These are phyloP conservation scores for Acrocera orbiculus DNA, from an alignment of 2,888 invertebrate genomes.

Conservation along the genomic window DNA sequence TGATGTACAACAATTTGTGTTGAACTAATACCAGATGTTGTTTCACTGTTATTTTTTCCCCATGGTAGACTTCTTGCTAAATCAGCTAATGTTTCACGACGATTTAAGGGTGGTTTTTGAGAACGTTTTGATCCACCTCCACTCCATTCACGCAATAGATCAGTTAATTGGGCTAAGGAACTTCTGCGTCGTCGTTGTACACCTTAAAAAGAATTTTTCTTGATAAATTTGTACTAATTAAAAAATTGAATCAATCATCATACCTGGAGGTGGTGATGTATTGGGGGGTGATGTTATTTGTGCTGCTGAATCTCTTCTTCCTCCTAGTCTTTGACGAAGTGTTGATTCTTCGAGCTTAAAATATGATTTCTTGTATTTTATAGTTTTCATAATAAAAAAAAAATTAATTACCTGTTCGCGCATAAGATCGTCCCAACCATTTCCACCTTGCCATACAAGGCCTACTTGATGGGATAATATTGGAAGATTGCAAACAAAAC, in stretches of 20 bases:
- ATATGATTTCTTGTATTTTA: not conserved
- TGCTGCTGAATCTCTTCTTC: constrained; percentile 75
- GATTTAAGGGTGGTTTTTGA: constrained; percentile 49
- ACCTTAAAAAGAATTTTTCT: constrained; percentile 24
- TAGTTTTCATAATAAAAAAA: not conserved
- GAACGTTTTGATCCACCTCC: constrained; percentile 40
- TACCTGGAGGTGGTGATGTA: constrained; percentile 41
- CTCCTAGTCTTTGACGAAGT: constrained; percentile 66
- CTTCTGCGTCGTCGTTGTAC: constrained; percentile 59
- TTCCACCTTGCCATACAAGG: constrained; percentile 83
- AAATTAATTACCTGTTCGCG: constrained; percentile 46
- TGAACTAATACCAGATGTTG: constrained; percentile 19
- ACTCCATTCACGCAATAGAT: constrained; percentile 76
- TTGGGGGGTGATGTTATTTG: constrained; percentile 80
- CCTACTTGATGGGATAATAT: constrained; percentile 89
- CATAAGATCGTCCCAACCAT: constrained; percentile 86
- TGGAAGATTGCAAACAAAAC: constrained; percentile 91
- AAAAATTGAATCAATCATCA: not conserved
- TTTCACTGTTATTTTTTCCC: constrained; percentile 47
- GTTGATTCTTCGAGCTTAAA: constrained; percentile 56
- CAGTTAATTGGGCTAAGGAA: constrained; percentile 74
- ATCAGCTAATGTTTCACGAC: constrained; percentile 76
- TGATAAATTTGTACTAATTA: not conserved
- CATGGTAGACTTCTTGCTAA: constrained; percentile 70
- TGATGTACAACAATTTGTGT: constrained; percentile 34